Evolutionary conservation across 2,797 vertebrate species (phyloP).

Genomic region (Amniataba percoides): DNA sequence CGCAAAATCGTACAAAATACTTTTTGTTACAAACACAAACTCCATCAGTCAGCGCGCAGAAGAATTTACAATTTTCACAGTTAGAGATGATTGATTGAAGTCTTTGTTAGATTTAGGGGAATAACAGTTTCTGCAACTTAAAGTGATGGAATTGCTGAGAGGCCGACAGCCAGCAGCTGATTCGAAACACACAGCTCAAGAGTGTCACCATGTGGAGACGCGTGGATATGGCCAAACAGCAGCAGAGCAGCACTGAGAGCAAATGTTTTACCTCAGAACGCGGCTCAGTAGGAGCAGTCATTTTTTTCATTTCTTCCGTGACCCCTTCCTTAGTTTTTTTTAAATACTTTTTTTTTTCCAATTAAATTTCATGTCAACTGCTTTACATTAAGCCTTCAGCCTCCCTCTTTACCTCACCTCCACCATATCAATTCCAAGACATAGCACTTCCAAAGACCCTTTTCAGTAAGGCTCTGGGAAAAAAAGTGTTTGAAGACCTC

Average conservation of each 20-base stretch:
- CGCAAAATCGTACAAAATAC: constrained; percentile 61
- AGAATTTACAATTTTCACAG: constrained; percentile 59
- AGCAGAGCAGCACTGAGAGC: constrained; percentile 22
- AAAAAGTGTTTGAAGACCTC: constrained; percentile 85
- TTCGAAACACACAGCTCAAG: constrained; percentile 79
- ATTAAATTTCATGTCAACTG: constrained; percentile 58
- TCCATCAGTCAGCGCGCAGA: constrained; percentile 45
- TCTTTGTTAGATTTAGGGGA: constrained; percentile 74
- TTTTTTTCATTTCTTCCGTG: constrained; percentile 41
- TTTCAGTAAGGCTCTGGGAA: constrained; percentile 73
- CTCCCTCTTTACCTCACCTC: constrained; percentile 59
- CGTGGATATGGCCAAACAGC: constrained; percentile 33
- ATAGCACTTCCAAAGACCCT: constrained; percentile 68
- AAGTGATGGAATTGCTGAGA: constrained; percentile 78
- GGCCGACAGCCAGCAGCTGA: constrained; percentile 36
- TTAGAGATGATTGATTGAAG: constrained; percentile 73
- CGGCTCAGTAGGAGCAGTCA: constrained; percentile 18
- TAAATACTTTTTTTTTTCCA: constrained; percentile 25
- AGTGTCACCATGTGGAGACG: constrained; percentile 84
- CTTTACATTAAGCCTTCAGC: constrained; percentile 58
- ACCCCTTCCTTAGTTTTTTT: constrained; percentile 33
- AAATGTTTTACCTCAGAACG: constrained; percentile 21
- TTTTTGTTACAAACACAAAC: constrained; percentile 64
- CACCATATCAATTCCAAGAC: constrained; percentile 75
- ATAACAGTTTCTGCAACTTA: constrained; percentile 76